phyloP scores from a whole-genome alignment of 2,888 invertebrate species.

The Cantharis lateralis region DNA sequence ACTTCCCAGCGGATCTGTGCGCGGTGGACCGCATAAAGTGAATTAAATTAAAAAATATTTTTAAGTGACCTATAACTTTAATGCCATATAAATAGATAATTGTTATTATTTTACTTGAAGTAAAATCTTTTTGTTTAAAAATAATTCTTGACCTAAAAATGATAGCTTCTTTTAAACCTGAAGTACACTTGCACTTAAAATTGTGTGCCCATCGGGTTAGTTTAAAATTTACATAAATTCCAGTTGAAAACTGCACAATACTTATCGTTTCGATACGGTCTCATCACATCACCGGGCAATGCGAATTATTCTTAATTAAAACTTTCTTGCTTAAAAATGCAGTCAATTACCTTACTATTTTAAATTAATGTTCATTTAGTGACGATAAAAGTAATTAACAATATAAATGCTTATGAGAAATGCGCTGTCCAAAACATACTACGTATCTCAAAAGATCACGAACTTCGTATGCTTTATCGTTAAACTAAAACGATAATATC shows the following conservation, averaged over 20 bases:
- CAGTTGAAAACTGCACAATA: not conserved
- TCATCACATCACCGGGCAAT: not conserved
- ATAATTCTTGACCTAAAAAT: too few relatives aligned
- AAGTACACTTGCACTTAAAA: too few relatives aligned
- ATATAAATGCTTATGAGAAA: not conserved
- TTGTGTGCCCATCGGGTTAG: not conserved
- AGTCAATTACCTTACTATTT: not conserved
- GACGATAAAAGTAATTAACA: not conserved
- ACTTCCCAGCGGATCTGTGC: too few relatives aligned
- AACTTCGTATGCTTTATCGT: slow-evolving; percentile 14
- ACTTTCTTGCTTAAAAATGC: not conserved
- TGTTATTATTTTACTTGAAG: too few relatives aligned
- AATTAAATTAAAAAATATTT: too few relatives aligned
- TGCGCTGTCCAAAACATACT: not conserved
- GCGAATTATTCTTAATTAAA: not conserved
- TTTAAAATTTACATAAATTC: not conserved
- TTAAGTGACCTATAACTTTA: too few relatives aligned
- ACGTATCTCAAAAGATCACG: slow-evolving; percentile 12
- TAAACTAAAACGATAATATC: not conserved
- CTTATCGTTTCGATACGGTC: not conserved
- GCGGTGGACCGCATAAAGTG: too few relatives aligned
- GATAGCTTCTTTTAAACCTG: too few relatives aligned
- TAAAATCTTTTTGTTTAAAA: too few relatives aligned
- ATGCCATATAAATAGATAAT: too few relatives aligned
- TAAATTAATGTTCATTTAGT: not conserved